phyloP scores from a whole-genome alignment of 2,888 invertebrate species.

The Halictus quadricinctus region DNA sequence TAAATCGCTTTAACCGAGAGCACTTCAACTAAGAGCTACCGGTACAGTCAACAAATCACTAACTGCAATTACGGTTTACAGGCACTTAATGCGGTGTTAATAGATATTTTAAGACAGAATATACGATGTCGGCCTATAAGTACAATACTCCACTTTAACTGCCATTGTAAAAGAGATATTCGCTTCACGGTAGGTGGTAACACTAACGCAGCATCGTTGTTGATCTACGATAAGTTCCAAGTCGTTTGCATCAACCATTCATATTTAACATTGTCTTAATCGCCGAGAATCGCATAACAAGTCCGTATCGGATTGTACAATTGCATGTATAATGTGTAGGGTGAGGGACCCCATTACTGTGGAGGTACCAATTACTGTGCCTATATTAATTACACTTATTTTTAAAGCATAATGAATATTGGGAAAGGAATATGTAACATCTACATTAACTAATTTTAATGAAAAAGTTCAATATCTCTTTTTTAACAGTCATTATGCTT shows the following conservation, averaged over 20 bases:
- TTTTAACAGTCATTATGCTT: too few species aligned
- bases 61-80: constrained; percentile 6
- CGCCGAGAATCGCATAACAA: not conserved
- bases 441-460: too few species aligned
- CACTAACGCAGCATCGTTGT: not conserved
- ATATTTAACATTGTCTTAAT: not conserved
- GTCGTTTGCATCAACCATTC: not conserved
- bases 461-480: too few species aligned
- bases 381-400: too few species aligned
- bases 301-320: not conserved
- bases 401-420: too few species aligned
- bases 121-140: not conserved
- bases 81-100: not conserved
- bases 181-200: not conserved
- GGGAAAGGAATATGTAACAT: too few species aligned
- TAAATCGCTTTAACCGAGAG: constrained; percentile 6
- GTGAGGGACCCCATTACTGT: too few species aligned
- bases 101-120: not conserved
- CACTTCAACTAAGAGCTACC: not conserved
- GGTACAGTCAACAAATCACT: not conserved
- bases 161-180: constrained; percentile 4
- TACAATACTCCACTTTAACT: not conserved
- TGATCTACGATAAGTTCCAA: not conserved
- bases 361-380: too few species aligned
- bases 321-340: too few species aligned